Percentiles rank a stretch among this genome's conserved stretches.
phyloP scores from a whole-genome alignment of 1,140 invertebrate genomes.

The Mactra quadrangularis region DNA sequence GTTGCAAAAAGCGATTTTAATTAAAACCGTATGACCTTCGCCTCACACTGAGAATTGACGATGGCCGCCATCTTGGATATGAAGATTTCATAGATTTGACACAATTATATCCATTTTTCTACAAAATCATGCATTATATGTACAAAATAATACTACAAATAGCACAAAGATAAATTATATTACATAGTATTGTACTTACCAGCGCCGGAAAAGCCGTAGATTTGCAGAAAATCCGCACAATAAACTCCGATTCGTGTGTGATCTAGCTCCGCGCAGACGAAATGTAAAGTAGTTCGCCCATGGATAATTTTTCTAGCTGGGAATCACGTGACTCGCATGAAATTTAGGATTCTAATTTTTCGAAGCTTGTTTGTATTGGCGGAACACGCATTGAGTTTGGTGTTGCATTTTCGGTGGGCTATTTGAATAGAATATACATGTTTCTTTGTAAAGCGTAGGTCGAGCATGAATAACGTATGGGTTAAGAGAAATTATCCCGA shows the following conservation, averaged over 20 bases:
- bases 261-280: constrained; percentile 37
- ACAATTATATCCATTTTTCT: constrained; percentile 10
- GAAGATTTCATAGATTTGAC: not conserved
- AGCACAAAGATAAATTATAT: not conserved
- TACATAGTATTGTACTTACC: constrained; percentile 22
- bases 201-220: not conserved
- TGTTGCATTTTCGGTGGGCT: not conserved
- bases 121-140: constrained; percentile 1
- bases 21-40: constrained; percentile 15
- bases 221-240: constrained; percentile 37
- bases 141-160: not conserved
- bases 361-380: constrained; percentile 17
- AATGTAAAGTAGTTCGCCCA: constrained; percentile 56
- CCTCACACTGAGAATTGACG: constrained; percentile 38
- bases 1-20: constrained; percentile 31
- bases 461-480: constrained; percentile 40
- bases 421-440: constrained; percentile 1
- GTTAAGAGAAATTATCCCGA: not conserved
- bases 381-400: constrained; percentile 22
- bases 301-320: constrained; percentile 46
- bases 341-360: constrained; percentile 59
- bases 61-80: constrained; percentile 46
- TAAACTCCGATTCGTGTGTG: not conserved
- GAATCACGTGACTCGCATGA: constrained; percentile 51
- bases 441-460: not conserved